Percentiles rank a stretch among this genome's conserved stretches.
phyloP scores from a whole-genome alignment of 92 coral and sea anemone genomes.

The Parazoanthus swiftii region DNA sequence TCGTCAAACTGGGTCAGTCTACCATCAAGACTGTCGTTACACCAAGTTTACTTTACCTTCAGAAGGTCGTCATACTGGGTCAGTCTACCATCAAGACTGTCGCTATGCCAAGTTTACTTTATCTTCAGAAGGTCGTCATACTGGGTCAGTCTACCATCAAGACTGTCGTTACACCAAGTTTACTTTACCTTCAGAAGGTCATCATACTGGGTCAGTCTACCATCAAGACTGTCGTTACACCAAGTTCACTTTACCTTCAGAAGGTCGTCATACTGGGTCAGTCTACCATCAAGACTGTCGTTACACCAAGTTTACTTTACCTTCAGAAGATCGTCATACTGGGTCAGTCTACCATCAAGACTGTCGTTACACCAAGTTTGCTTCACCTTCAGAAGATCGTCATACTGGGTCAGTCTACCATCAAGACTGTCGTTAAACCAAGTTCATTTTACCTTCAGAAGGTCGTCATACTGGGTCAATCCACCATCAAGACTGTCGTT shows the following conservation, averaged over 20 bases:
- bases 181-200: constrained; percentile 83
- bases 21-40: too few relatives aligned
- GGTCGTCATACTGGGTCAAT: constrained; percentile 72
- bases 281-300: too few relatives aligned
- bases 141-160: too few relatives aligned
- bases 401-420: too few relatives aligned
- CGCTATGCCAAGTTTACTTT: background rate
- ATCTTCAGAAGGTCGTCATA: constrained; percentile 81
- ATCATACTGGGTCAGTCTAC: too few relatives aligned
- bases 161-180: too few relatives aligned
- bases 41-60: constrained; percentile 56
- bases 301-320: too few relatives aligned
- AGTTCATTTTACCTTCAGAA: constrained; percentile 54
- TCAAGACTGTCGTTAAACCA: background rate
- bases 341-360: too few relatives aligned
- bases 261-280: too few relatives aligned
- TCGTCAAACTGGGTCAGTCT: constrained; percentile 76
- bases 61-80: constrained; percentile 79
- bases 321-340: too few relatives aligned
- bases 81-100: too few relatives aligned
- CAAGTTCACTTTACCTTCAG: constrained; percentile 71
- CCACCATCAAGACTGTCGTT: constrained; percentile 64
- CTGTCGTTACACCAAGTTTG: constrained; percentile 74
- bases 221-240: too few relatives aligned
- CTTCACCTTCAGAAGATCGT: constrained; percentile 75